Conservation (phyloP, 2,888 invertebrate species). For the Tenthredo livida region DNA sequence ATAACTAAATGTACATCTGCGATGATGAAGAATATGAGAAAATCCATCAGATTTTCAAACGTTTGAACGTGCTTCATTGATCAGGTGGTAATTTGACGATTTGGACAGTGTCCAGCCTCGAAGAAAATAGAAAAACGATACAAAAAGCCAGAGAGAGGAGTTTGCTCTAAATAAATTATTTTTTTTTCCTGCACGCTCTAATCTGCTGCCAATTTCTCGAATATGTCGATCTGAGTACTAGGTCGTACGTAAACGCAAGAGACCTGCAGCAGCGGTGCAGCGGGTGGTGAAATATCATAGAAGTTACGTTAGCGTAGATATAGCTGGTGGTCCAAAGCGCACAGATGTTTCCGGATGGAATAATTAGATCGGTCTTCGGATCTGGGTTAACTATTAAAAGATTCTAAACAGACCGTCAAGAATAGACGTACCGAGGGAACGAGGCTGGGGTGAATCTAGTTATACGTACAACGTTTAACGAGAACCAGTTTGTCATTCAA, state of each 20-base stretch:
- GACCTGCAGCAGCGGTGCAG: not conserved
- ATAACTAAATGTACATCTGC: not conserved
- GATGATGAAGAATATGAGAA: not conserved
- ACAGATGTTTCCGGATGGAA: slow-evolving; percentile 56
- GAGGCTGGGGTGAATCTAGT: slow-evolving; percentile 45
- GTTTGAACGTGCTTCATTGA: slow-evolving; percentile 22
- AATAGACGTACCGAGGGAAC: slow-evolving; percentile 53
- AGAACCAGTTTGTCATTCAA: slow-evolving; percentile 56
- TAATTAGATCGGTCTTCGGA: slow-evolving; percentile 55
- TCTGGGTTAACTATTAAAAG: slow-evolving; percentile 58
- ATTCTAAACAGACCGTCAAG: slow-evolving; percentile 57
- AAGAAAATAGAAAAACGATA: slow-evolving; percentile 5
- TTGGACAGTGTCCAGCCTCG: slow-evolving; percentile 58
- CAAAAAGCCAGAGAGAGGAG: slow-evolving; percentile 22
- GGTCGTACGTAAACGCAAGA: not conserved
- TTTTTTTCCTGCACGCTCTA: slow-evolving; percentile 29
- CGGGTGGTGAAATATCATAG: not conserved
- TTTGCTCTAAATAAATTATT: not conserved
- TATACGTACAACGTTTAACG: slow-evolving; percentile 58
- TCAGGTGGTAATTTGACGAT: slow-evolving; percentile 58
- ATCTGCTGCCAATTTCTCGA: slow-evolving; percentile 12
- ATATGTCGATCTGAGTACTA: not conserved
- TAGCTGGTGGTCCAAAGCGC: not conserved
- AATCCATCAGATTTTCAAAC: not conserved
- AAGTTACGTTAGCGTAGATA: not conserved